Evolutionary conservation across 2,797 vertebrate genomes (phyloP), one percentile per base, ranked within the genome.

Genomic region (Melanitta fusca): DNA sequence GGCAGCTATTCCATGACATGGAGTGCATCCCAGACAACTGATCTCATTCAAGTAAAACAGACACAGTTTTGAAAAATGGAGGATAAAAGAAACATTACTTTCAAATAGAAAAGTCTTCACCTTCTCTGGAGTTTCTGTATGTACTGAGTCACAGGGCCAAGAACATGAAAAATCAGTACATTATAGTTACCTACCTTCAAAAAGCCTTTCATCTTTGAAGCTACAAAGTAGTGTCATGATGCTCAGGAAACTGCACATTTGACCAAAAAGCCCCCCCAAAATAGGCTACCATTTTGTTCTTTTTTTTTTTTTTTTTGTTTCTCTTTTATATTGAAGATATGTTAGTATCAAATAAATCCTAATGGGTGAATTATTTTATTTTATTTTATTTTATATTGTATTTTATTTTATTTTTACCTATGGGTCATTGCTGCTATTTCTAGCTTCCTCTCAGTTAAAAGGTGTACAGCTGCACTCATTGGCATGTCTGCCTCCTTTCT

Each of bases 51-150:
- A 94, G 80, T 43, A 82, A 57, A 57, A 58, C 49, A 83, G n/a
- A 86, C 10, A 68, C 25, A 71, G 60, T 80, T 96, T 82, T 79
- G 45, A 34, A 75, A 34, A 13, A 19, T 8, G 19, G 89, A 92
- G 39, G 24, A 8, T 21, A 69, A 73, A 82, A 89, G 13, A 61
- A 91, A 61, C 80, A n/a, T 73, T 95, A 53, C 73, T 77, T 83
- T 93, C 77, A 80, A 92, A 84, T 54, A 80, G 56, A 95, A 95
- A 85, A 85, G 72, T 70, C 56, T 43, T 81, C 68, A 78, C 12
- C 27, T 6, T 74, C 10, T 89, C 32, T 49, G 85, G 68, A 56
- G 54, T 51, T 38, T 41, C 32, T 34, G 74, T 94, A 41, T 39
- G 47, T 38, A 13, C 47, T 84, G 47, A 43, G 38, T 47, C 51